Evolutionary conservation across 2,888 invertebrate genomes (phyloP).

Genomic region (Willowsia nigromaculata): DNA sequence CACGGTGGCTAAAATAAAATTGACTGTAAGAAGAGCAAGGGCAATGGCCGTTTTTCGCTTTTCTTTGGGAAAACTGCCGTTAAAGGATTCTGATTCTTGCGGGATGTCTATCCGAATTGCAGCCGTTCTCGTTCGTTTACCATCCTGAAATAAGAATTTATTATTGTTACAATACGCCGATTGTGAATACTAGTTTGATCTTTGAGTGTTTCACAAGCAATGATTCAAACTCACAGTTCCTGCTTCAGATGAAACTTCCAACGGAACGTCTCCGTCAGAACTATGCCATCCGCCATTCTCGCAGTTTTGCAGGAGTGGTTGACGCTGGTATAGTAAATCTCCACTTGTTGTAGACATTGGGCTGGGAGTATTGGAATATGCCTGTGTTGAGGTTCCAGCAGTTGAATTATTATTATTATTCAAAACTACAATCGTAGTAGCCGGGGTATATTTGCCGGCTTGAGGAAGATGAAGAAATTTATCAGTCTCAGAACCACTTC

Average conservation of each 20-base stretch:
- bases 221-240: slow-evolving; percentile 46
- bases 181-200: too few species aligned
- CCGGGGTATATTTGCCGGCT: slow-evolving; percentile 35
- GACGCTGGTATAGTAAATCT: slow-evolving; percentile 77
- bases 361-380: slow-evolving; percentile 75
- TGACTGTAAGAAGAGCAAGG: slow-evolving; percentile 84
- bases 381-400: slow-evolving; percentile 70
- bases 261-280: slow-evolving; percentile 66
- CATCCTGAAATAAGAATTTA: slow-evolving; percentile 73
- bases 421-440: slow-evolving; percentile 65
- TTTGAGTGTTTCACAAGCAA: too few species aligned
- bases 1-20: slow-evolving; percentile 85
- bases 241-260: slow-evolving; percentile 61
- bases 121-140: slow-evolving; percentile 66
- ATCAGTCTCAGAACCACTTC: slow-evolving; percentile 27
- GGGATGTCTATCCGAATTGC: slow-evolving; percentile 85
- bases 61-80: slow-evolving; percentile 87
- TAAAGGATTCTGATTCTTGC: slow-evolving; percentile 79
- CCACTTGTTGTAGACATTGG: slow-evolving; percentile 79
- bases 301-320: slow-evolving; percentile 77
- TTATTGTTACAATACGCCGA: not conserved
- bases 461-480: slow-evolving; percentile 50
- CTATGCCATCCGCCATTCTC: slow-evolving; percentile 77
- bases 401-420: slow-evolving; percentile 68
- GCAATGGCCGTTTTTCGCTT: slow-evolving; percentile 88